Evolutionary conservation across 2,113 vertebrate species (phyloP).

Genomic region (Ochotona princeps): DNA sequence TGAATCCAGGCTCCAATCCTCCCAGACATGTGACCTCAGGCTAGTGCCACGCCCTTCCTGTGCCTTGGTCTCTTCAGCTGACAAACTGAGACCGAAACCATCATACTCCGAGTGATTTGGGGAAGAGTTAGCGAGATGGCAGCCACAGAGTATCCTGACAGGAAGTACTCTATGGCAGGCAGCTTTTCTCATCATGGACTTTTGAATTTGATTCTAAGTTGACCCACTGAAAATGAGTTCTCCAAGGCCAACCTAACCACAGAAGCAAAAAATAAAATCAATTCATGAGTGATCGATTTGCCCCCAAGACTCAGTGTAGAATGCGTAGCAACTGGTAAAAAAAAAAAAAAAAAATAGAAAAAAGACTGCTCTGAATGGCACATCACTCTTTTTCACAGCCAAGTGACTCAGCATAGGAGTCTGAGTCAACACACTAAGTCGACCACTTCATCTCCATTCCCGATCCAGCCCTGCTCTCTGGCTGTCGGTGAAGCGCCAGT

Average conservation of each 20-base stretch:
- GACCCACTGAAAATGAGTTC: neutral
- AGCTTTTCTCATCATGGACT: neutral
- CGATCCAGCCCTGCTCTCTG: neutral
- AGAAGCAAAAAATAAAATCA: neutral
- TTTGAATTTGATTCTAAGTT: neutral
- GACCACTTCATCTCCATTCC: rapidly evolving
- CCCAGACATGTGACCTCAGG: neutral
- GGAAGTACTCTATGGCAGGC: neutral
- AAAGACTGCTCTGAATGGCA: neutral
- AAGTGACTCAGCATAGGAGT: neutral
- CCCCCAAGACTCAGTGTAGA: neutral
- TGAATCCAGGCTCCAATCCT: neutral
- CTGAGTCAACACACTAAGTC: neutral
- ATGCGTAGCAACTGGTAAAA: neutral
- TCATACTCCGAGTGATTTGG: neutral
- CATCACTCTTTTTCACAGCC: neutral
- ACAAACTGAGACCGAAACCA: neutral
- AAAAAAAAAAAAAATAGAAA: neutral
- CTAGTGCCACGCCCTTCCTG: neutral
- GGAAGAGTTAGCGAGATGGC: neutral
- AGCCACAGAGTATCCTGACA: rapidly evolving
- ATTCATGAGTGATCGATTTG: neutral
- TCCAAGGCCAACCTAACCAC: neutral
- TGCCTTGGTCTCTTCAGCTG: neutral
- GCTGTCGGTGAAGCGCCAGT: no score